Evolutionary conservation across 1,140 invertebrate species (phyloP), one percentile per base, ranked within the genome.

Genomic region (Zaprionus gabonicus): DNA sequence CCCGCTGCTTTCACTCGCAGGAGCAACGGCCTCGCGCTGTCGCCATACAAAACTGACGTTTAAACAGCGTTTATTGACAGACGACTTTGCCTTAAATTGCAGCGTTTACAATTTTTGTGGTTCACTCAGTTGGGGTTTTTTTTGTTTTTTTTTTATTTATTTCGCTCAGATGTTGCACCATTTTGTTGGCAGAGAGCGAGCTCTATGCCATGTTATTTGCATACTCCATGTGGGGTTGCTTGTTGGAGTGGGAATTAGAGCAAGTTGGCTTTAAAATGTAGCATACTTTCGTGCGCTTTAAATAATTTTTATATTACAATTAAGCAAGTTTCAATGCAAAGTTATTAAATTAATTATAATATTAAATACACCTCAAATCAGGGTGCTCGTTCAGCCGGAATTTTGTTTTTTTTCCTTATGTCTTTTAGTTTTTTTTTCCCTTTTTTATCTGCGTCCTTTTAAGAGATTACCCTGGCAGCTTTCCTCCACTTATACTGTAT

Each of bases 111-210:
- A 59, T 69, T 68, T 80, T 69, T 72, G 25, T 57, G 13, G 27
- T 31, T 23, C 17, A 23, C 31, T 68, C 31, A n/a, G 10, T 27
- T 38, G 27, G 57, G 4, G 34, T 15, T 27, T 55, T 34, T 4
- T 34, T n/a, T n/a, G n/a, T n/a, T 20, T 57, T 63, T 59, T 53
- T 69, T 44, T 75, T 87, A 88, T 87, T 87, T 88, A 88, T 88
- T 81, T 83, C 60, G 65, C 55, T 87, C 83, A 87, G 84, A 87
- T 87, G 84, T 75, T 87, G 77, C 80, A 83, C 77, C 83, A 88
- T 77, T 87, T 87, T 46, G 41, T 23, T 3, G 6, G 20, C 17
- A 23, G 46, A 10, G 20, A 23, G 20, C 20, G 10, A 51, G 6
- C 13, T 12, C 13, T 12, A 1, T 38, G 13, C 4, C 36, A 38